These are phyloP conservation scores for Chionomys nivalis DNA, from an alignment of 2,113 vertebrate genomes.

Conservation along the genomic window DNA sequence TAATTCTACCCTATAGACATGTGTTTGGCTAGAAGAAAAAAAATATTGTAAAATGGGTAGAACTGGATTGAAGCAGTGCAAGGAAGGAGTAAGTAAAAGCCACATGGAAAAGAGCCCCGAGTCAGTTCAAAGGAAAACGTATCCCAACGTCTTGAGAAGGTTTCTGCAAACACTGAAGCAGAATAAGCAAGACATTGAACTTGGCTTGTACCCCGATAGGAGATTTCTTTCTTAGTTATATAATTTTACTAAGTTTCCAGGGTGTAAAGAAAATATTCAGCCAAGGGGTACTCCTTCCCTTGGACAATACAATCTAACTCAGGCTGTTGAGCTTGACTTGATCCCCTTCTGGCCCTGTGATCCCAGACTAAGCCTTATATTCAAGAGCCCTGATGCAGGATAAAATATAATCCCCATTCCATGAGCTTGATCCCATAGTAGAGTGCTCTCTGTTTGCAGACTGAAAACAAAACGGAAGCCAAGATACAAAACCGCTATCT, in stretches of 20 bases:
- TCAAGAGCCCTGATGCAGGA: constrained; percentile 11
- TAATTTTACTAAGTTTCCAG: constrained; percentile 75
- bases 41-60: constrained; percentile 59
- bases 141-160: constrained; percentile 56
- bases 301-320: constrained; percentile 27
- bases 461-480: neutral
- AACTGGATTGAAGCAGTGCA: constrained; percentile 43
- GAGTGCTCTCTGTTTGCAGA: constrained; percentile 10
- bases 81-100: constrained; percentile 61
- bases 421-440: constrained; percentile 59
- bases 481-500: neutral
- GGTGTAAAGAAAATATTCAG: constrained; percentile 75
- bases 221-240: constrained; percentile 72
- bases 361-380: constrained; percentile 58
- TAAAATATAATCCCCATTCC: constrained; percentile 66
- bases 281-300: neutral
- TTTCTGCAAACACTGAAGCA: constrained; percentile 50
- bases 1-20: constrained; percentile 12
- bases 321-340: constrained; percentile 59
- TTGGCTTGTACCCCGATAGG: constrained; percentile 72
- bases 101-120: constrained; percentile 48
- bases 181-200: constrained; percentile 75
- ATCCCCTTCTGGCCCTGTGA: constrained; percentile 54
- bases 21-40: constrained; percentile 66
- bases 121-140: constrained; percentile 70